Conservation (phyloP, 2,888 invertebrate species). For the Ryuthela nishihirai region DNA sequence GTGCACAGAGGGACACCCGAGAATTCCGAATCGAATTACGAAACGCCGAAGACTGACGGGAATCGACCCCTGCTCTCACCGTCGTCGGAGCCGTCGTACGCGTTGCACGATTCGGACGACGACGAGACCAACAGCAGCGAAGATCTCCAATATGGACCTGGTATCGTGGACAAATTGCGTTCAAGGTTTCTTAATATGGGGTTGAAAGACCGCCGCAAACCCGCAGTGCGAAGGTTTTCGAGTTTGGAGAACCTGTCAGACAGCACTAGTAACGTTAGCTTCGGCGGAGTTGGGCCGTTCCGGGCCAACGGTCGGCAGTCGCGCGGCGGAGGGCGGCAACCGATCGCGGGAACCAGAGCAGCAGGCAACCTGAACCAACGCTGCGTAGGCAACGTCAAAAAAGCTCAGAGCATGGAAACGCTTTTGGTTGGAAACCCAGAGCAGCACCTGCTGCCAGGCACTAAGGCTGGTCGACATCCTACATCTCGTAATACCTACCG, state of each 20-base stretch:
- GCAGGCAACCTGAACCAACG: conserved; percentile 1
- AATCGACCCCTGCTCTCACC: background rate
- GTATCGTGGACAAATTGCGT: conserved; percentile 40
- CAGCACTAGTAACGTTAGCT: background rate
- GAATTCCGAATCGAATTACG: background rate
- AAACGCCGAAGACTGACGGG: background rate
- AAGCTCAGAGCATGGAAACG: conserved; percentile 37
- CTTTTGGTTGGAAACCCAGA: conserved; percentile 13
- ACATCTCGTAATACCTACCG: conserved; percentile 12
- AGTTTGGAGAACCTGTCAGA: conserved; percentile 38
- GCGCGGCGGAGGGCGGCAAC: conserved; percentile 3
- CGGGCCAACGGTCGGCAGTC: conserved; percentile 11
- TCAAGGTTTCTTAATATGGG: conserved; percentile 37
- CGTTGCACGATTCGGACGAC: background rate
- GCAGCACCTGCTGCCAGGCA: conserved; percentile 13
- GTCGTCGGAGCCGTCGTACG: background rate
- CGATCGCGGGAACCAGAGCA: conserved; percentile 8
- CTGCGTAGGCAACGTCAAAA: conserved; percentile 16
- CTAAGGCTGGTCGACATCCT: conserved; percentile 4
- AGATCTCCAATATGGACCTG: conserved; percentile 40
- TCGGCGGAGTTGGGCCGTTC: conserved; percentile 13
- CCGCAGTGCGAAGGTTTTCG: conserved; percentile 31
- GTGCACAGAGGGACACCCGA: conserved; percentile 6
- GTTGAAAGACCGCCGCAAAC: conserved; percentile 10
- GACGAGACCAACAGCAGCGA: conserved; percentile 20